Evolutionary conservation across 2,113 vertebrate genomes (phyloP).

Genomic region (Calypte anna): DNA sequence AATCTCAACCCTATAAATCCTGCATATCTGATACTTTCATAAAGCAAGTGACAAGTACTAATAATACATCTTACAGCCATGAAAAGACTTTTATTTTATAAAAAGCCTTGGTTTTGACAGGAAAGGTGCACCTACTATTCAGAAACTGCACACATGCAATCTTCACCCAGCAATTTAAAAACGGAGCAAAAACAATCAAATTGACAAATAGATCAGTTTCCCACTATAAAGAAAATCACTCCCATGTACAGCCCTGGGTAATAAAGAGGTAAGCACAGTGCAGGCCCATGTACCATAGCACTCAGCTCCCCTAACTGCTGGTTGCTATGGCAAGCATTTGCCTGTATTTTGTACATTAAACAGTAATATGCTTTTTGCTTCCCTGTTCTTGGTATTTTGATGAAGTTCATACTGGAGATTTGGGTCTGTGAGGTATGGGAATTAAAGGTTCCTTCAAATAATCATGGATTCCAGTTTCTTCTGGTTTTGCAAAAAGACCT

Average conservation of each 20-base stretch:
- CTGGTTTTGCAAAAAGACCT: not conserved
- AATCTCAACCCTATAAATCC: not conserved
- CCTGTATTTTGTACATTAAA: not conserved
- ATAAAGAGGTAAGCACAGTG: slow-evolving; percentile 10
- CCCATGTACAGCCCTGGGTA: not conserved
- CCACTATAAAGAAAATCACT: not conserved
- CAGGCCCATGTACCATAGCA: not conserved
- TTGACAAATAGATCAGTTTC: slow-evolving; percentile 10
- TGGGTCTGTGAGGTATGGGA: not conserved
- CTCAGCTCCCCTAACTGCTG: not conserved
- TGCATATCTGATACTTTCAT: not conserved
- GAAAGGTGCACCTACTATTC: not conserved
- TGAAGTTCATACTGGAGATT: not conserved
- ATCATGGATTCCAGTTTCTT: not conserved
- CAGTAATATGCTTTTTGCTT: not conserved
- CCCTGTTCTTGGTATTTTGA: not conserved
- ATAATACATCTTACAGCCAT: not conserved
- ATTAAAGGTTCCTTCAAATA: not conserved
- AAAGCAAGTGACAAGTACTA: slow-evolving; percentile 27
- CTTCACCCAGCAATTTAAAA: not conserved
- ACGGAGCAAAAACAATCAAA: not conserved
- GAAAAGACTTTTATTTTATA: not conserved
- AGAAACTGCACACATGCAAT: not conserved
- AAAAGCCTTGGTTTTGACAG: slow-evolving; percentile 25
- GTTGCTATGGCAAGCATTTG: slow-evolving; percentile 46